Conservation (phyloP, 2,797 vertebrate species). For the Sparus aurata region DNA sequence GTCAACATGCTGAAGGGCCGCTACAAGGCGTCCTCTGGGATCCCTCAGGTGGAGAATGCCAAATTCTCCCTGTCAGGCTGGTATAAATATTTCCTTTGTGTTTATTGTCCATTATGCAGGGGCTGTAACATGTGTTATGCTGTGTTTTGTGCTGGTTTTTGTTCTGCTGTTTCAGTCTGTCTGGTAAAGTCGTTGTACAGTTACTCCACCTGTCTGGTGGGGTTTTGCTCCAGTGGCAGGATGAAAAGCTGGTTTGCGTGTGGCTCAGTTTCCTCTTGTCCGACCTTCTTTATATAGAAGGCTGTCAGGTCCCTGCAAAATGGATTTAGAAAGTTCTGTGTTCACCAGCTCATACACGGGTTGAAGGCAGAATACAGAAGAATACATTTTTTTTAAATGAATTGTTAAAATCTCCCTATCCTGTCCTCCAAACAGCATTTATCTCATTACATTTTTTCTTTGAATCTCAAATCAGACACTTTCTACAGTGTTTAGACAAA, state of each 20-base stretch:
- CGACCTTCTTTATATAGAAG: conserved; percentile 9
- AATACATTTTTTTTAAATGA: conserved; percentile 3
- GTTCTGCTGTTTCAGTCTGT: conserved; percentile 42
- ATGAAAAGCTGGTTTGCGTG: conserved; percentile 64
- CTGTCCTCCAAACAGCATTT: background rate
- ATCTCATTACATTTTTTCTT: background rate
- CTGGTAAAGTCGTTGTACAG: conserved; percentile 29
- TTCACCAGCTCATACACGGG: conserved; percentile 28
- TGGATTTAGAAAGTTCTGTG: conserved; percentile 18
- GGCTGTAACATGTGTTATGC: conserved; percentile 45
- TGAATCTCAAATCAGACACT: background rate
- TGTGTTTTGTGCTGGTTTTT: conserved; percentile 27
- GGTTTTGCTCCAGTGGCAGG: conserved; percentile 43
- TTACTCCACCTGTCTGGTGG: conserved; percentile 50
- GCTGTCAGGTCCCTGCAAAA: conserved; percentile 28
- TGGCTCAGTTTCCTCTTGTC: conserved; percentile 27
- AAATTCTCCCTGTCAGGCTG: conserved; percentile 75
- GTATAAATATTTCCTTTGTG: conserved; percentile 80
- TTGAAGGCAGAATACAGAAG: background rate
- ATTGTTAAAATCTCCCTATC: background rate
- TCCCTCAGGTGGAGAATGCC: conserved; percentile 63
- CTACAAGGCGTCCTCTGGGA: conserved; percentile 68
- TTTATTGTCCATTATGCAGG: conserved; percentile 74
- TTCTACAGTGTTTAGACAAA: too few relatives aligned
- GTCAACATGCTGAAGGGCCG: conserved; percentile 70